Base-by-base conservation (phyloP, 2,797 vertebrate species). In the Coluber constrictor region DNA sequence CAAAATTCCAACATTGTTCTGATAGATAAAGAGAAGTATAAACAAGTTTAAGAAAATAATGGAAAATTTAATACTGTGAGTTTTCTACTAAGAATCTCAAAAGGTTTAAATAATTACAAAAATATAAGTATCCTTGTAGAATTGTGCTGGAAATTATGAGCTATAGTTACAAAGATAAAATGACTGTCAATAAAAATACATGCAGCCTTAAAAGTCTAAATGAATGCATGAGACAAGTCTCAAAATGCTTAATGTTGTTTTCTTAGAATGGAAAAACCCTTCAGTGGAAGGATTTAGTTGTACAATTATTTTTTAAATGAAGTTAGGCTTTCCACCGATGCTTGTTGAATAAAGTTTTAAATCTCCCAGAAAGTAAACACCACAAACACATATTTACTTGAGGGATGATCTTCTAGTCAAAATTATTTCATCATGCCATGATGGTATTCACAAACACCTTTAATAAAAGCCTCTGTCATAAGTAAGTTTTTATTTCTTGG, bases 391-490 rank as follows among this genome's bases (percentile, higher is more conserved):
- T 93, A 95, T 96, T 96, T 96, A 93, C 90, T 54, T 92, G 94
- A 96, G 95, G 87, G 92, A 94, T 12, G 89, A 94, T 59, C 89
- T 92, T 0, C 16, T 83, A 95, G 89, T 94, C 94, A 94, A 96
- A 96, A 95, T 94, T 96, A 95, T 92, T 87, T 87, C 57, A 90
- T 90, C 90, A 29, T 54, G 88, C 95, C 86, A 90, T 56, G 43
- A 93, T 94, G 88, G 92, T 93, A 95, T 93, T 95, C 95, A 95
- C 66, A 94, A 93, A 96, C 70, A 89, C 13, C 55, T 92, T 96
- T 95, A 95, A 94, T 86, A 54, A 90, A 95, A 96, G 51, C 18
- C 86, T 96, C 96, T 94, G 95, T 95, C 95, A 95, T 93, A 83
- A 93, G 94, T 6, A 88, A 1, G 18, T 91, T 92, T 93, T 94